Percentiles rank a stretch among this genome's conserved stretches.
These are phyloP conservation scores for Allobates femoralis DNA, from an alignment of 2,797 vertebrate genomes.

Conservation along the genomic window DNA sequence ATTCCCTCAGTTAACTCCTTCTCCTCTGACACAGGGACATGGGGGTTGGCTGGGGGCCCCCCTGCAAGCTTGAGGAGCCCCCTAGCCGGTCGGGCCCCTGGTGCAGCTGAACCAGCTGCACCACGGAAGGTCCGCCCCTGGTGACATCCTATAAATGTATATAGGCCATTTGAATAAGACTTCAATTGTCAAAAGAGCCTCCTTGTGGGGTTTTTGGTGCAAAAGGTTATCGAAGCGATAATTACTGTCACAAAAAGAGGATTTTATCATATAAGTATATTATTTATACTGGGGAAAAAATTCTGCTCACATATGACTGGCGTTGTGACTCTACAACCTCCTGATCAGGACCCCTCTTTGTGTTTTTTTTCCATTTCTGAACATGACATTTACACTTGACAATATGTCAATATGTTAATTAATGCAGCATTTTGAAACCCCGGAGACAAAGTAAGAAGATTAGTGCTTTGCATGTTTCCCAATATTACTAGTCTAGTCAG, in stretches of 20 bases:
- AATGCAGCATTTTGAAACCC: slow-evolving; percentile 54
- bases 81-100: no score
- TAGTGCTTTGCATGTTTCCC: slow-evolving; percentile 52
- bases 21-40: no score
- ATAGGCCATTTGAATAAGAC: no score
- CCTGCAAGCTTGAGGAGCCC: no score
- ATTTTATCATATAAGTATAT: background rate
- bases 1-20: no score
- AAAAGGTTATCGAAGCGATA: no score
- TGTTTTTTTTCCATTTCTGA: slow-evolving; percentile 41
- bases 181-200: no score
- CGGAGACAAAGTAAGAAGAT: slow-evolving; percentile 60
- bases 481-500: slow-evolving; percentile 44
- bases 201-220: no score
- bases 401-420: slow-evolving; percentile 55
- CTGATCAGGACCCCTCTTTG: slow-evolving; percentile 44
- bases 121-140: no score
- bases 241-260: background rate
- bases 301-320: slow-evolving; percentile 17
- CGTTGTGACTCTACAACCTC: slow-evolving; percentile 32
- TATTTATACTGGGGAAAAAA: background rate
- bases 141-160: no score
- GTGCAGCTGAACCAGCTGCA: no score
- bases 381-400: slow-evolving; percentile 52
- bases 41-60: no score